Evolutionary conservation across 2,888 invertebrate genomes (phyloP), one percentile per base, ranked within the genome.

Genomic region (Timema cristinae): DNA sequence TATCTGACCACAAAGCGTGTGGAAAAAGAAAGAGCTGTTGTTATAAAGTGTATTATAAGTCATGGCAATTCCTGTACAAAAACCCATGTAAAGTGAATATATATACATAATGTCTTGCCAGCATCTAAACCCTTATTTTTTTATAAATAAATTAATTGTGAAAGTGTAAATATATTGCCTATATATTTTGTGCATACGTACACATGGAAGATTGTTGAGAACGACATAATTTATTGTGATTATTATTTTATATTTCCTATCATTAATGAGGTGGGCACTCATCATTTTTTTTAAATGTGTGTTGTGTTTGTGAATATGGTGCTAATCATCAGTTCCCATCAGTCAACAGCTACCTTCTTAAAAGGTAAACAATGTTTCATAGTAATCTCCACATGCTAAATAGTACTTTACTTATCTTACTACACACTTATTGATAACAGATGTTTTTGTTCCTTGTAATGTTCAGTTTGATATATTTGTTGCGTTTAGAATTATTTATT

Each of bases 291-390:
- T 16, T 66, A 67, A 52, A 70, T 71, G 32, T 71, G 32, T 32
- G 32, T 32, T 32, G 61, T 75, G 75, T 73, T 75, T 75, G 70
- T 75, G 71, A 73, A 72, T 72, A 70, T 72, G 75, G 75, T 75
- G 75, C 75, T 75, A 75, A 69, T 72, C 70, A 66, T 67, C 66
- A 71, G 56, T 67, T 72, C 73, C 72, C 72, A 70, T 67, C 73
- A 52, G 69, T 56, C 69, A 11, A 15, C 69, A 47, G 63, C 69
- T 69, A 69, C 69, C 52, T 50, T 56, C 32, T 32, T 61, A 61
- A 69, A 69, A 63, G 69, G 61, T 63, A 69, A 69, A 63, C 63
- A 69, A 69, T 50, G 61, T 11, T 63, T 69, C 50, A 16, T 61
- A 51, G 63, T 69, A 15, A 50, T 59, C 49, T 47, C 61, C 47